These are phyloP conservation scores for Samia ricini DNA, from an alignment of 1,140 invertebrate species.

Conservation along the genomic window DNA sequence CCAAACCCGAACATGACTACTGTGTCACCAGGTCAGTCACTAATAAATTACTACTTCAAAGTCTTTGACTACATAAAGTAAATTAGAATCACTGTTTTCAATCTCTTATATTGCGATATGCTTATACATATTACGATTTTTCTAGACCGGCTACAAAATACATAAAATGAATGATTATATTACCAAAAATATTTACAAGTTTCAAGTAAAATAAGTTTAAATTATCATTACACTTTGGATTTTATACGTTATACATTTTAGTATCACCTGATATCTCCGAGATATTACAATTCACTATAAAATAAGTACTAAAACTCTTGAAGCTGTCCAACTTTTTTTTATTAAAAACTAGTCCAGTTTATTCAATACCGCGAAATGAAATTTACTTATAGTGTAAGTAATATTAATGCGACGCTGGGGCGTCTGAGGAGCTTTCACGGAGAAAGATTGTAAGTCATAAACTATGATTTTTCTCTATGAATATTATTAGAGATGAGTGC, in stretches of 20 bases:
- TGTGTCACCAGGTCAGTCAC: too few relatives aligned
- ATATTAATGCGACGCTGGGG: constrained; percentile 56
- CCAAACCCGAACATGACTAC: too few relatives aligned
- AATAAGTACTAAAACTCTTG: background rate
- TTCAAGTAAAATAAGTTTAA: too few relatives aligned
- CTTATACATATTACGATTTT: too few relatives aligned
- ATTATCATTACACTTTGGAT: too few relatives aligned
- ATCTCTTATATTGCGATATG: too few relatives aligned
- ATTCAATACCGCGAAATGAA: constrained; percentile 55
- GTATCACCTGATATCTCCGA: background rate
- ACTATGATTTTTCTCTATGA: constrained; percentile 69
- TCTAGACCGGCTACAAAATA: too few relatives aligned
- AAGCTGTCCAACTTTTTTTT: background rate
- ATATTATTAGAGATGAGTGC: constrained; percentile 57
- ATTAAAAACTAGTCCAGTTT: constrained; percentile 21
- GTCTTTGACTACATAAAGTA: too few relatives aligned
- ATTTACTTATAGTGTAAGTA: constrained; percentile 65
- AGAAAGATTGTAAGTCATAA: constrained; percentile 65
- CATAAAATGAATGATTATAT: too few relatives aligned
- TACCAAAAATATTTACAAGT: too few relatives aligned
- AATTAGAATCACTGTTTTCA: too few relatives aligned
- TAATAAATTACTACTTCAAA: too few relatives aligned
- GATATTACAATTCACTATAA: background rate
- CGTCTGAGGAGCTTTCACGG: constrained; percentile 57
- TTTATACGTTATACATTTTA: background rate